Base-by-base conservation (phyloP, 37 sponge, comb jelly and placozoan genomes). In the Diacarnus erythraeanus region DNA sequence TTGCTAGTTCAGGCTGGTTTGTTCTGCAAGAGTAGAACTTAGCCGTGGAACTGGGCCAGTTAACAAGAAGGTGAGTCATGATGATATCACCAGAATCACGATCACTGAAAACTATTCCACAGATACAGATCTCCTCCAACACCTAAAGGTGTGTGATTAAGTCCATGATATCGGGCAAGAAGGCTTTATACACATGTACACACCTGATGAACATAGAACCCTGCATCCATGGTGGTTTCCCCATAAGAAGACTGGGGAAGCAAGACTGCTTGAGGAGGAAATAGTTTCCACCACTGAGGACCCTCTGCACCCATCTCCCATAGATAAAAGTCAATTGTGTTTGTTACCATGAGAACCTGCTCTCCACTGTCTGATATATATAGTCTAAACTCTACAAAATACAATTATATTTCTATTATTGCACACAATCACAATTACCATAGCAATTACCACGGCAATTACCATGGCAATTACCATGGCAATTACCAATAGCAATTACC, bases 281-380 rank as follows among this genome's bases (percentile, higher is more conserved):
- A 39, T 22, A 87, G 18, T 72, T 68, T 54, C 83, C 84, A 87
- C 83, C 83, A 82, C 23, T 44, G 30, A 12, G 76, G 25, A 21
- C 34, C 29, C 30, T 56, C 22, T 44, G 47, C 30, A 30, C 54
- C 21, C 64, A 75, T 31, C 64, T 73, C 74, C 89, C 89, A 89
- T 74, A 83, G 56, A 75, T 75, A 83, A 9, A 89, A 22, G 36
- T 47, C 54, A 20, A 47, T n/a, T 36, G 27, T 44, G 17, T 22
- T 57, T 22, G 61, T 39, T 1, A 89, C 35, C 34, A 89, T 60
- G 39, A 84, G 42, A 5, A 43, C 74, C 57, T 79, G 77, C 61
- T 71, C 69, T 12, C 89, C 89, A 89, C 74, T 75, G 41, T 83
- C 67, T 1, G 79, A 57, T 26, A 89, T 43, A 75, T 83, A 83